Evolutionary conservation across 1,140 invertebrate genomes (phyloP).

Genomic region (Brachionus manjavacas): DNA sequence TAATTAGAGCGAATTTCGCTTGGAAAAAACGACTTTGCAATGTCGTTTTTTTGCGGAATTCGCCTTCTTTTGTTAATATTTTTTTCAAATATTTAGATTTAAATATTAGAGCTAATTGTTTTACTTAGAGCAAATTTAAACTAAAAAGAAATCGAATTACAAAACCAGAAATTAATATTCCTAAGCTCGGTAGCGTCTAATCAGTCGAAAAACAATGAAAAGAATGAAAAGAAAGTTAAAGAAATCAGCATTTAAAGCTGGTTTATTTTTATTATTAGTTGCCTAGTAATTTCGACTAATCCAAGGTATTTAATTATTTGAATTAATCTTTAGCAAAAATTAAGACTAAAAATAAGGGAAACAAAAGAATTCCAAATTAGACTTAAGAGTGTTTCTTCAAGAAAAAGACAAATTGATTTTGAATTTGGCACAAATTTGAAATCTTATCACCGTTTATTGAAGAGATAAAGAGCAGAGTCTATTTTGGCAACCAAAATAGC

Average conservation of each 20-base stretch:
- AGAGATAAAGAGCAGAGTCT: background rate
- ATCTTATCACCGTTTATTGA: background rate
- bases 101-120: constrained; percentile 18
- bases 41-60: background rate
- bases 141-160: background rate
- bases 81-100: background rate
- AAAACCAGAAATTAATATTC: constrained; percentile 29
- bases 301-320: constrained; percentile 38
- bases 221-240: background rate
- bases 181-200: background rate
- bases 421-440: background rate
- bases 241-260: constrained; percentile 27
- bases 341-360: constrained; percentile 17
- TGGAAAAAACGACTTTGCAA: background rate
- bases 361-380: constrained; percentile 24
- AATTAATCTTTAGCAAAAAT: constrained; percentile 26
- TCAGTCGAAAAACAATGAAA: background rate
- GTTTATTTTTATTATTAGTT: constrained; percentile 38
- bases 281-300: constrained; percentile 29
- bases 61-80: background rate
- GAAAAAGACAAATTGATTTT: background rate
- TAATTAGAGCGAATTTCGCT: background rate
- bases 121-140: constrained; percentile 1
- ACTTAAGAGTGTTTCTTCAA: background rate
- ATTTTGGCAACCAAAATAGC: background rate